Evolutionary conservation across 2,797 vertebrate species (phyloP), one percentile per base, ranked within the genome.

Genomic region (Lagodon rhomboides): DNA sequence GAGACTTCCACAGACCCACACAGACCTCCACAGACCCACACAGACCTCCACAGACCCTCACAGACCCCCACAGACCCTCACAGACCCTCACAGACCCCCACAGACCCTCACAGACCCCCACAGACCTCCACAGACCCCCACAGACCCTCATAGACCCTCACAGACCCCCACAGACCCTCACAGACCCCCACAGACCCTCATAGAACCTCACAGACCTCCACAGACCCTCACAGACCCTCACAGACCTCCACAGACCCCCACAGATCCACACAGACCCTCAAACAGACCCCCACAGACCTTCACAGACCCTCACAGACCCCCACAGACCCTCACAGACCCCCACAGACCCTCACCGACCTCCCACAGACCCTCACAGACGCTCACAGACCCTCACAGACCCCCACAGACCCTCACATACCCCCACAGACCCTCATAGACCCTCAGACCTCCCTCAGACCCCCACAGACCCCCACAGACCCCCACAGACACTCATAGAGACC

Each of bases 61-160:
- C 41, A 50, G 12, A 44, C 43, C 43, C 3, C 22, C 55, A 55
- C 41, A 50, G 8, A 44, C 43, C 43, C 4, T 27, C 27, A 27
- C 27, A 91, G 69, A 53, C 53, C 3, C 41, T 20, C 49, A 55
- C 44, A 91, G 69, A 53, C 53, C 3, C 41, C 20, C 56, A 55
- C 41, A 50, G 8, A 44, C 43, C 43, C 4, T 27, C 27, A 27
- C 27, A 27, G 27, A 27, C 27, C 27, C 27, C 27, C 27, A 27
- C 27, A 91, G 69, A 53, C 53, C 3, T 27, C 22, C 55, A 55
- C 41, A 50, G 12, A 44, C 43, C 43, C 27, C 27, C 27, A 27
- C 27, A 27, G 27, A 27, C 27, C 27, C 27, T 4, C 27, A 27
- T 4, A 27, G 27, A 27, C 27, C 27, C 27, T n/a, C n/a, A 27